Evolutionary conservation across 2,113 vertebrate genomes (phyloP).

Genomic region (Grantiella picta): DNA sequence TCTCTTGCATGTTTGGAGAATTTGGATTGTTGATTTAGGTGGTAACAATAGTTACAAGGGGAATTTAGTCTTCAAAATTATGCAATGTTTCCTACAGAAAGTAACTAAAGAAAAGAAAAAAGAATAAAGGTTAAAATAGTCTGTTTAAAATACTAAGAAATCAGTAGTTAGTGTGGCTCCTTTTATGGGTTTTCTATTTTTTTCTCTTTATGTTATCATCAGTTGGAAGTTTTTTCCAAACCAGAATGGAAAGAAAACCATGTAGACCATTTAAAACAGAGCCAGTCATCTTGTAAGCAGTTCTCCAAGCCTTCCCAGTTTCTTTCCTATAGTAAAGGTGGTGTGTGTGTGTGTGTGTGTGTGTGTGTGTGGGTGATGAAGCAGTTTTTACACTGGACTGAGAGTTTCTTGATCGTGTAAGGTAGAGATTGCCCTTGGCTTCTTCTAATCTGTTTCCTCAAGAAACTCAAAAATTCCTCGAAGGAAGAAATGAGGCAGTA

Average conservation of each 20-base stretch:
- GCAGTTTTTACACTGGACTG: background rate
- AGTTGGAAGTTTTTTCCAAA: background rate
- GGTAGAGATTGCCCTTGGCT: rapidly evolving
- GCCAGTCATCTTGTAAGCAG: background rate
- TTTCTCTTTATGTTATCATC: background rate
- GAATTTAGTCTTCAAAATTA: background rate
- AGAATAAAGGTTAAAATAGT: background rate
- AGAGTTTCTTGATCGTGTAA: background rate
- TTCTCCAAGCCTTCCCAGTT: background rate
- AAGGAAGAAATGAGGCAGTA: background rate
- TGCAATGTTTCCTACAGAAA: background rate
- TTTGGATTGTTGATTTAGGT: background rate
- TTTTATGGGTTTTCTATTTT: background rate
- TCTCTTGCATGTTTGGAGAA: background rate
- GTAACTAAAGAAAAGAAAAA: background rate
- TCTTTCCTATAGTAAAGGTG: background rate
- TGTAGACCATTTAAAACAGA: background rate
- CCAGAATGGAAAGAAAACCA: background rate
- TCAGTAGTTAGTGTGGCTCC: background rate
- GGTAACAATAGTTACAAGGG: background rate
- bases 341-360: background rate
- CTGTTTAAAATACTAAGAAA: background rate
- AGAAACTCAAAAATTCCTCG: background rate
- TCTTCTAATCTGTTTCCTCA: background rate
- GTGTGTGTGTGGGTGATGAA: background rate